Base-by-base conservation (phyloP, 2,797 vertebrate species). In the Lutra lutra region DNA sequence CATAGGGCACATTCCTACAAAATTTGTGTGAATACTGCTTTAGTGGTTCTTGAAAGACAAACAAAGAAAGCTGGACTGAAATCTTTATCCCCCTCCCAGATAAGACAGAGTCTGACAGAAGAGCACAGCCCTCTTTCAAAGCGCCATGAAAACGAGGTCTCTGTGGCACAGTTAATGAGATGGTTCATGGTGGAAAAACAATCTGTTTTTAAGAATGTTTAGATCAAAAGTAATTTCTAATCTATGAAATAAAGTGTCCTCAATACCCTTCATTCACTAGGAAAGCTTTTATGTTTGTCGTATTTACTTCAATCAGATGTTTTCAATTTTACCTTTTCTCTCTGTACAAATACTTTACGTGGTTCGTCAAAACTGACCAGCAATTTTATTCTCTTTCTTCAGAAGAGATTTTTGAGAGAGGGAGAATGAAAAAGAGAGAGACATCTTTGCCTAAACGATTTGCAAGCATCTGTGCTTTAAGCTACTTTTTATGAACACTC, bases 281-380 rank as follows among this genome's bases (percentile, higher is more conserved):
- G 91, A 98, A 98, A 98, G 98, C 98, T 98, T 99, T 99, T 98
- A 99, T 98, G 98, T 98, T 98, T 99, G 98, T 98, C 98, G 98
- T 99, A 98, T 99, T 99, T 99, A 98, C 98, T 98, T 99, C 98
- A 98, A 99, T 99, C 99, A 99, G 98, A 99, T 99, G 99, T 99
- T 99, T 99, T 99, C 98, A 99, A 99, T 99, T 99, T 99, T 98
- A 98, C 98, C 97, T 98, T 97, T 97, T 98, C 96, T 89, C 68
- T 96, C 97, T 98, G 86, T 98, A 98, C 98, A 99, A 99, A 98
- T 98, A 98, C 98, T 99, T 99, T 97, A 98, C 98, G 98, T 98
- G 98, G 98, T 98, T 98, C 97, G 98, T 98, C n/a, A 10, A 98
- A 98, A 98, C 98, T 98, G 98, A 99, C 98, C 98, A 98, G 98